Evolutionary conservation across 2,113 vertebrate species (phyloP).

Genomic region (Lophotis ruficrista): DNA sequence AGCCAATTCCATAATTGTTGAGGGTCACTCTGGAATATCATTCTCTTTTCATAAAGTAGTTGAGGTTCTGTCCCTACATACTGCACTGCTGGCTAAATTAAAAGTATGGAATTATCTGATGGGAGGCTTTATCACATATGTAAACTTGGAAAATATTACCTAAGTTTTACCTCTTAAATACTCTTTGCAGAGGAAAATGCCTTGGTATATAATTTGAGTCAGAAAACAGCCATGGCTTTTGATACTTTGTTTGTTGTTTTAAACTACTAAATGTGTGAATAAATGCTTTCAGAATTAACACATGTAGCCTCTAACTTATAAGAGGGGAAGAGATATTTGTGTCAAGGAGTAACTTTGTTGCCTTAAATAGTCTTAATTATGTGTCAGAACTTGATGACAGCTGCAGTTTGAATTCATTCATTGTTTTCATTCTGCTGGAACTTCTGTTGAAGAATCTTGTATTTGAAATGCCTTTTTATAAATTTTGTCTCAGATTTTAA

Average conservation of each 20-base stretch:
- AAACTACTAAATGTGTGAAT: background rate
- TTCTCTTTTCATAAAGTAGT: background rate
- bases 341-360: background rate
- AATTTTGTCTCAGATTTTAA: background rate
- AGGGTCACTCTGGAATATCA: background rate
- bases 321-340: background rate
- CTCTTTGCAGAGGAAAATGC: background rate
- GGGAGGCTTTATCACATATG: background rate
- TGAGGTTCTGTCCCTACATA: background rate
- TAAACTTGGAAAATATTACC: background rate
- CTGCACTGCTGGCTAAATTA: background rate
- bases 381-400: background rate
- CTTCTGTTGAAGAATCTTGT: background rate
- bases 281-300: background rate
- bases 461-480: background rate
- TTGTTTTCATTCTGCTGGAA: background rate
- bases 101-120: background rate
- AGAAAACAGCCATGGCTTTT: background rate
- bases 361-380: background rate
- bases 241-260: background rate
- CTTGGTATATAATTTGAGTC: background rate
- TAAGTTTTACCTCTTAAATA: background rate
- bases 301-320: background rate
- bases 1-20: background rate
- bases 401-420: background rate